Percentiles rank a stretch among this genome's conserved stretches.
phyloP scores from a whole-genome alignment of 2,113 vertebrate species.

The Variabilichromis moorii region DNA sequence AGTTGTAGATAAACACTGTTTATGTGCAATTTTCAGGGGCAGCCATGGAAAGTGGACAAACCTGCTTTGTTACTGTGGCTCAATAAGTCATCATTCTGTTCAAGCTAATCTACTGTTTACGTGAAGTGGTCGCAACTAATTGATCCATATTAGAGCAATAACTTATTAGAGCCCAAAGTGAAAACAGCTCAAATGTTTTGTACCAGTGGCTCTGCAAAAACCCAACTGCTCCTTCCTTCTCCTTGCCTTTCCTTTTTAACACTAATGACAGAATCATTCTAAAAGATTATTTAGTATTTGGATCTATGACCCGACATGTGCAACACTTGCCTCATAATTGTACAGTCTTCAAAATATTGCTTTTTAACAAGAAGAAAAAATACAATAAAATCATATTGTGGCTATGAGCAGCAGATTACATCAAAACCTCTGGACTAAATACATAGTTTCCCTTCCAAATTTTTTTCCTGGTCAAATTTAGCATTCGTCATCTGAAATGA shows the following conservation, averaged over 20 bases:
- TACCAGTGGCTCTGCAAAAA: constrained; percentile 5
- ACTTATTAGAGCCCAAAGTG: constrained; percentile 21
- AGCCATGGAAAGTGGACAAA: constrained; percentile 9
- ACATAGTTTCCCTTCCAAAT: constrained; percentile 62
- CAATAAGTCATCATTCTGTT: constrained; percentile 16
- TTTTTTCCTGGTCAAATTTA: constrained; percentile 40
- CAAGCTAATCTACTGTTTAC: constrained; percentile 13
- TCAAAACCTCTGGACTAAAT: constrained; percentile 71
- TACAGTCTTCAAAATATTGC: constrained; percentile 80
- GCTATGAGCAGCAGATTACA: constrained; percentile 60
- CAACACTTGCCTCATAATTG: constrained; percentile 74
- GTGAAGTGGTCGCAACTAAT: constrained; percentile 21
- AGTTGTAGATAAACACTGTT: constrained; percentile 33
- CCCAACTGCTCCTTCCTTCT: constrained; percentile 71
- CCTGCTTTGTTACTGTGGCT: neutral
- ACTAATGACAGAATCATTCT: constrained; percentile 77
- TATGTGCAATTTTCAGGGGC: constrained; percentile 25
- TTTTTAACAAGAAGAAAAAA: constrained; percentile 78
- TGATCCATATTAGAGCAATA: constrained; percentile 18
- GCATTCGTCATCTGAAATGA: neutral
- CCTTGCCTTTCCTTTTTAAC: constrained; percentile 75
- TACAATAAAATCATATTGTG: constrained; percentile 69
- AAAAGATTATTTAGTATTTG: constrained; percentile 86
- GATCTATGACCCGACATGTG: constrained; percentile 82
- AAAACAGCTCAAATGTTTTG: constrained; percentile 41